A percentile compares a stretch with the other conserved stretches of the same genome.
Conservation (phyloP, 2,888 invertebrate species). For the Drosophila mayaguana region DNA sequence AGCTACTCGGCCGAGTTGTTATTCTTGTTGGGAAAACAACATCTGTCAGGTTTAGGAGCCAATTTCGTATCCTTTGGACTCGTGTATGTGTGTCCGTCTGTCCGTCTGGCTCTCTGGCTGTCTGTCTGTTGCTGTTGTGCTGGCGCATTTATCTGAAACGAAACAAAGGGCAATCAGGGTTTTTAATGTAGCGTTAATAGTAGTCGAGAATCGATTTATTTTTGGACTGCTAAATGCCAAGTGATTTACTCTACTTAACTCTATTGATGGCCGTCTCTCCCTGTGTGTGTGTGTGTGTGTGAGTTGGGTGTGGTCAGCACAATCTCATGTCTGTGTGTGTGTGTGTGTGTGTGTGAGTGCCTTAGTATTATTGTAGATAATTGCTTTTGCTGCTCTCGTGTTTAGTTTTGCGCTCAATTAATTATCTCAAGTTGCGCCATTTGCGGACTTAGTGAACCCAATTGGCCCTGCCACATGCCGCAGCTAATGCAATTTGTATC, state of each 20-base stretch:
- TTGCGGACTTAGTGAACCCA: conserved; percentile 64
- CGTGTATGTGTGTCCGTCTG: conserved; percentile 8
- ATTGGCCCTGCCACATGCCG: conserved; percentile 55
- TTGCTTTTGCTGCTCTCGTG: conserved; percentile 74
- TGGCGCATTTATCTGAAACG: conserved; percentile 72
- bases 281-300: conserved; percentile 22
- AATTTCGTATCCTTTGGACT: conserved; percentile 33
- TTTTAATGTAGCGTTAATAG: conserved; percentile 78
- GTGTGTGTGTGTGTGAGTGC: conserved; percentile 26
- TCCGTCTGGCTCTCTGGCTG: too few relatives aligned
- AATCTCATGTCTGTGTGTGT: conserved; percentile 24
- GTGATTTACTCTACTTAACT: conserved; percentile 62
- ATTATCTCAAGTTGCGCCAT: conserved; percentile 77
- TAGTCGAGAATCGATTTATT: conserved; percentile 75
- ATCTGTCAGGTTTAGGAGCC: conserved; percentile 49
- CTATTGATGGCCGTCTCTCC: conserved; percentile 14
- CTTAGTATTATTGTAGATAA: conserved; percentile 67
- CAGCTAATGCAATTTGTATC: conserved; percentile 65
- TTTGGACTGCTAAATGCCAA: conserved; percentile 72
- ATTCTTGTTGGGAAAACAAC: conserved; percentile 45
- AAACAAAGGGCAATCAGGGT: conserved; percentile 71
- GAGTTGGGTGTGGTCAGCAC: conserved; percentile 27
- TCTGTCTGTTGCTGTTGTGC: conserved; percentile 5
- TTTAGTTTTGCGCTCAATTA: conserved; percentile 78
- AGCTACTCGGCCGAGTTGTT: conserved; percentile 25